These are phyloP conservation scores for Nesidiocoris tenuis DNA, from an alignment of 2,888 invertebrate genomes.

Conservation along the genomic window DNA sequence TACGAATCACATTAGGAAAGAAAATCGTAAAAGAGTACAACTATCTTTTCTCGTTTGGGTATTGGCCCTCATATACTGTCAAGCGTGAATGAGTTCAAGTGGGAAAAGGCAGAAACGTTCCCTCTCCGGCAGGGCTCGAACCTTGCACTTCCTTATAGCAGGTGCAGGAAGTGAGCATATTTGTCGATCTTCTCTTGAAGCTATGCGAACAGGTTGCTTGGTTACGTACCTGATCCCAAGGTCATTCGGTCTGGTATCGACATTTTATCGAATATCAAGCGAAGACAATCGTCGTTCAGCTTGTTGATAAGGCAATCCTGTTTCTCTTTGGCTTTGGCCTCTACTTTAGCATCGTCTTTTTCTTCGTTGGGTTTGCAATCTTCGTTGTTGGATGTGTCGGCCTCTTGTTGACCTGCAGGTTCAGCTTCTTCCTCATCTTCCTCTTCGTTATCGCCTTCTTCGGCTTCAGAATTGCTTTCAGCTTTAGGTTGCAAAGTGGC, in stretches of 20 bases:
- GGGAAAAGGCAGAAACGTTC: too few relatives aligned
- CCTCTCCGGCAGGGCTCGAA: too few relatives aligned
- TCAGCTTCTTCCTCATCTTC: not conserved
- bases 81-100: too few relatives aligned
- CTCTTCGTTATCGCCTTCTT: not conserved
- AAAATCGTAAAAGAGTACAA: too few relatives aligned
- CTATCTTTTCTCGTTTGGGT: too few relatives aligned
- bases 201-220: too few relatives aligned
- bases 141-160: too few relatives aligned
- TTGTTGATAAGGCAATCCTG: conserved; percentile 31
- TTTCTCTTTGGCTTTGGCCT: not conserved
- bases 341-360: not conserved
- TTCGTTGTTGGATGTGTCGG: not conserved
- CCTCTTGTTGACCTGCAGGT: not conserved
- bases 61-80: too few relatives aligned
- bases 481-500: not conserved
- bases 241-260: conserved; percentile 33
- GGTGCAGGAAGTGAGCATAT: too few relatives aligned
- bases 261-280: conserved; percentile 39
- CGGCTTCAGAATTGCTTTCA: not conserved
- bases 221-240: not conserved
- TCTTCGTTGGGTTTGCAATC: too few relatives aligned
- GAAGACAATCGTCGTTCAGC: conserved; percentile 46
- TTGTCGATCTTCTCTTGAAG: too few relatives aligned
- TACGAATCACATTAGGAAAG: not conserved